Evolutionary conservation across 2,888 invertebrate species (phyloP).

Genomic region (Arge pagana): DNA sequence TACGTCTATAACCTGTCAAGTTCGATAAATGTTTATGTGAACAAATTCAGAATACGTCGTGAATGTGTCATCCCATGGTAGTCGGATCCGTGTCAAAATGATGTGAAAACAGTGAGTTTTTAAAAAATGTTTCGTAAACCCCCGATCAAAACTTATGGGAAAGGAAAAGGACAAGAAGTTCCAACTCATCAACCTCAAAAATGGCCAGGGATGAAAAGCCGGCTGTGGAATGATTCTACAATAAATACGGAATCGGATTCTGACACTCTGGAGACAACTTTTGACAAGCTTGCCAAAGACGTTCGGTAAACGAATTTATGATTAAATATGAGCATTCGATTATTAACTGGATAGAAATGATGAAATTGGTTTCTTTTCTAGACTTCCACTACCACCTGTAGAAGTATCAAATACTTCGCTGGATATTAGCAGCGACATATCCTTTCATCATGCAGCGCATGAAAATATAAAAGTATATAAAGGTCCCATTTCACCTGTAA

Average conservation of each 20-base stretch:
- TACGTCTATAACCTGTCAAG: not conserved
- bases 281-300: slow-evolving; percentile 41
- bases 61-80: too few species aligned
- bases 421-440: slow-evolving; percentile 7
- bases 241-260: too few species aligned
- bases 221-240: too few species aligned
- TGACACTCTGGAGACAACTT: slow-evolving; percentile 45
- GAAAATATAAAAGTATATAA: slow-evolving; percentile 19
- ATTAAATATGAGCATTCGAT: too few species aligned
- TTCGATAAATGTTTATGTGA: not conserved
- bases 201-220: too few species aligned
- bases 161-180: too few species aligned
- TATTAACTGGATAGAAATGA: too few species aligned
- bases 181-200: too few species aligned
- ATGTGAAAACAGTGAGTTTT: not conserved
- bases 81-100: not conserved
- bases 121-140: slow-evolving; percentile 12
- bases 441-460: slow-evolving; percentile 18
- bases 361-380: too few species aligned
- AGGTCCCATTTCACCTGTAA: too few species aligned
- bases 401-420: slow-evolving; percentile 1
- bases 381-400: slow-evolving; percentile 6
- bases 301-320: slow-evolving; percentile 35
- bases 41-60: not conserved
- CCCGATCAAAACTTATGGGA: slow-evolving; percentile 7